Evolutionary conservation across 2,888 invertebrate species (phyloP), one percentile per base, ranked within the genome.

Genomic region (Perizoma flavofasciatum): DNA sequence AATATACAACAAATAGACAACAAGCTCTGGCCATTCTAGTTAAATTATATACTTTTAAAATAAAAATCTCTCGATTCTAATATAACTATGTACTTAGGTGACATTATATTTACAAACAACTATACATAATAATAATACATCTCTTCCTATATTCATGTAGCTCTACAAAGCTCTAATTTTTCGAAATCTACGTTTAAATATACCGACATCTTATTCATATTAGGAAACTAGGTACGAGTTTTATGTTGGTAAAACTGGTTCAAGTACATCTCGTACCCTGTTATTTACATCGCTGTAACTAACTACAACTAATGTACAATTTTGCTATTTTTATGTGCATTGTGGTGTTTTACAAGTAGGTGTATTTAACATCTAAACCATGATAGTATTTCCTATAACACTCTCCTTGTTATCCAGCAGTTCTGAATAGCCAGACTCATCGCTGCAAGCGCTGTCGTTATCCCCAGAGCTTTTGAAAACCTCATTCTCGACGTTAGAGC

Each of bases 381-480:
- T 92, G 55, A 92, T 92, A 55, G 92, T 92, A 65, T 83, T 92
- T 9, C 89, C 92, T 22, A 92, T 90, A 53, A 91, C 81, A 67
- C 92, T 91, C 22, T 92, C 91, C 73, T 89, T 91, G 34, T 85
- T 86, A 46, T 95, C 95, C 65, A 95, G 87, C 59, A 93, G 93
- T 81, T 98, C 98, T 35, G 97, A 97, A 85, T 97, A 98, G 4
- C 98, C 98, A 58, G 97, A 97, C 83, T 98, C 98, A 77, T 98
- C 97, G 82, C 97, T 97, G 79, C 96, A 96, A 65, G 96, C 97
- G 76, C 97, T 97, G 76, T 95, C 95, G 68, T 93, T 95, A 74
- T 95, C 95, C 52, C 94, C 95, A 0, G 75, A 75, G 49, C 74
- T 86, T 59, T 93, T 89, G 50, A 93, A 92, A 3, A 89, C 93